phyloP scores from a whole-genome alignment of 2,113 vertebrate species.

The Ageneiosus marmoratus region DNA sequence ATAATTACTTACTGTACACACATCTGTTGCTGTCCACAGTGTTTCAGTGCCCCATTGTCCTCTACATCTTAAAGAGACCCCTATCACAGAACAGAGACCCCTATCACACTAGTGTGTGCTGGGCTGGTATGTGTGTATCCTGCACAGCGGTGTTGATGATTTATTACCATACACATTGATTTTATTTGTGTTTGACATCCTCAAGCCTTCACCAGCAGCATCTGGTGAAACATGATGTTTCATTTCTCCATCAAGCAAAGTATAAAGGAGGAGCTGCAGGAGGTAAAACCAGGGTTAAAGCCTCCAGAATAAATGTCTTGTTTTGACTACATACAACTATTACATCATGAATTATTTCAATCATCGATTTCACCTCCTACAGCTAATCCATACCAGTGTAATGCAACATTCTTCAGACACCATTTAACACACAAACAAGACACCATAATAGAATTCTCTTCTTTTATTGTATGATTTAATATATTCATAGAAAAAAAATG shows the following conservation, averaged over 20 bases:
- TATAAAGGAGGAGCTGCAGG: not conserved
- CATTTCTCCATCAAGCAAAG: not conserved
- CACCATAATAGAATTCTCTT: not conserved
- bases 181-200: not conserved
- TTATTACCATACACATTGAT: not conserved
- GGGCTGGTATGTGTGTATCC: not conserved
- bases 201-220: not conserved
- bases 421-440: not conserved
- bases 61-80: not conserved
- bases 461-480: constrained; percentile 21
- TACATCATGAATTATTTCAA: not conserved
- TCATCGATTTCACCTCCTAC: not conserved
- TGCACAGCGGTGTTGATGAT: not conserved
- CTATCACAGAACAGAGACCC: not conserved
- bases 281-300: not conserved
- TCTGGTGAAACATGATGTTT: not conserved
- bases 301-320: not conserved
- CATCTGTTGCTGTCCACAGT: not conserved
- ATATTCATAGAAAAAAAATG: constrained; percentile 3
- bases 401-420: not conserved
- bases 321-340: not conserved
- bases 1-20: not conserved
- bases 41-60: not conserved
- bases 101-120: not conserved
- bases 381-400: not conserved